Evolutionary conservation across 2,888 invertebrate genomes (phyloP), one percentile per base, ranked within the genome.

Genomic region (Blera fallax): DNA sequence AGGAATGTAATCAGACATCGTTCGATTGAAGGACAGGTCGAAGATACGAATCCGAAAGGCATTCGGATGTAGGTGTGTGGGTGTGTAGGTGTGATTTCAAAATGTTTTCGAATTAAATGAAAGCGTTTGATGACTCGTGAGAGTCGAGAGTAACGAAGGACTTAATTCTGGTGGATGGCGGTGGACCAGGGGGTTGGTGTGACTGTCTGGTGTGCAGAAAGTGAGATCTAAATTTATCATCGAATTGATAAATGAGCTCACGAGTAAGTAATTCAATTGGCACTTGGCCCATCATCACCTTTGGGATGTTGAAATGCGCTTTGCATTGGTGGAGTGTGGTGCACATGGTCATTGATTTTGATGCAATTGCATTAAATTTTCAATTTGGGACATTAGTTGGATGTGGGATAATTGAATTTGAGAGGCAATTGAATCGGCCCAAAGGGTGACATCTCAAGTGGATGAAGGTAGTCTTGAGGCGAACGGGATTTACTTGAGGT

Each of bases 181-280:
- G 50, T 21, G 21, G 11, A n/a, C n/a, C n/a, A 32, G 8, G 1
- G 7, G 32, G 18, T 11, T 8, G 7, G 50, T 14, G 67, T 37
- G 60, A 43, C 34, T 79, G 80, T 76, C 85, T 72, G 72, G 40
- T 54, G 40, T 54, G 24, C 24, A 58, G 67, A 52, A 67, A 60
- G 40, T 60, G 21, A 60, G 21, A 34, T 81, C 85, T 85, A 81
- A 85, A 70, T 81, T 77, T 67, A 72, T 32, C 27, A 62, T 34
- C 82, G 7, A 60, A 82, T 69, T 87, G 87, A 87, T 87, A 78
- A 78, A 87, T 87, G 87, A 87, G 62, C 82, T 87, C 87, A 87
- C 45, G 69, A 62, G 62, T 77, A 72, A 81, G 56, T 81, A 81
- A 85, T 85, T 85, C 81, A 85, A 80, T 85, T 81, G 85, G 85